Conservation (phyloP, 1,140 invertebrate species). For the Homalodisca vitripennis region DNA sequence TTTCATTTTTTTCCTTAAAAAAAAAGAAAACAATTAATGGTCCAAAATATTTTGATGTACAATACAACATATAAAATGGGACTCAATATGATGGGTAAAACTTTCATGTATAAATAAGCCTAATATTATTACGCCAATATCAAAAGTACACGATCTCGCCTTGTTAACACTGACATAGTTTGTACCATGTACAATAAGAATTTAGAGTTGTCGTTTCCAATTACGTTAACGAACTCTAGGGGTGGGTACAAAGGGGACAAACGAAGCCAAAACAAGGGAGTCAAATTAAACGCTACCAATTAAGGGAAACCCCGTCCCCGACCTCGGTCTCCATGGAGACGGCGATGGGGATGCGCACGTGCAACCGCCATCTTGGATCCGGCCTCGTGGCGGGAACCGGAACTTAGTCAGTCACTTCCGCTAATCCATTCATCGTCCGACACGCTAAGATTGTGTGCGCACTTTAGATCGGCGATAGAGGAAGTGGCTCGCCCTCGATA, state of each 20-base stretch:
- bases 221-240: neutral
- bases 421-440: conserved; percentile 12
- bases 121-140: too few species aligned
- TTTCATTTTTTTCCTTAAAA: too few species aligned
- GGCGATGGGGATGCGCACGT: neutral
- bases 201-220: too few species aligned
- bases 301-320: neutral
- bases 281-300: conserved; percentile 9
- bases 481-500: neutral
- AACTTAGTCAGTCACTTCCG: conserved; percentile 12
- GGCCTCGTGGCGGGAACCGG: conserved; percentile 13
- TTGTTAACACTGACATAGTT: too few species aligned
- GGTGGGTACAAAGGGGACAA: neutral
- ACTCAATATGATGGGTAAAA: too few species aligned
- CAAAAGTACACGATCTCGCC: too few species aligned
- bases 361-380: conserved; percentile 12
- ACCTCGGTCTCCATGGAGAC: neutral
- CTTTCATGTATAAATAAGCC: too few species aligned
- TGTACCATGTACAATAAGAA: too few species aligned
- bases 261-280: conserved; percentile 10
- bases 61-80: too few species aligned
- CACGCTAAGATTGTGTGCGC: conserved; percentile 9
- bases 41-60: too few species aligned
- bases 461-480: neutral
- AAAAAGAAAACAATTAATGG: too few species aligned